phyloP scores from a whole-genome alignment of 1,140 invertebrate species.

The Heliconius hermathena region DNA sequence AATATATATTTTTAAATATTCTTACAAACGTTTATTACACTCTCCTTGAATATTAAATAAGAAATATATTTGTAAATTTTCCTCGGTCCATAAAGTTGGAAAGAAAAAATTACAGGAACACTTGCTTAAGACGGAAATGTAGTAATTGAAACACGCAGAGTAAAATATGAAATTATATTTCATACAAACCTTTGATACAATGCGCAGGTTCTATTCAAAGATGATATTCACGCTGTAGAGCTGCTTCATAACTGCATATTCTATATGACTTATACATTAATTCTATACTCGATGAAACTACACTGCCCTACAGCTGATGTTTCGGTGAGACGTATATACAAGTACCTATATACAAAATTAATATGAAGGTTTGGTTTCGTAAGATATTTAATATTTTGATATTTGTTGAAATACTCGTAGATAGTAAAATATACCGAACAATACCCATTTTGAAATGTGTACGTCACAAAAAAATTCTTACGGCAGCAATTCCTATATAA shows the following conservation, averaged over 20 bases:
- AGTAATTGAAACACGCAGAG: background rate
- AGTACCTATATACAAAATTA: background rate
- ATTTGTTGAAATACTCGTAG: no score
- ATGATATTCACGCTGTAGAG: background rate
- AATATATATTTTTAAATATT: background rate
- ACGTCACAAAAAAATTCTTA: no score
- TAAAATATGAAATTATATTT: background rate
- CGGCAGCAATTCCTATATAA: no score
- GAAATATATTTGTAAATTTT: background rate
- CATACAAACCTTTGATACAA: background rate
- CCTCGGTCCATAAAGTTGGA: background rate
- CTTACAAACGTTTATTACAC: background rate
- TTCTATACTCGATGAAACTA: background rate
- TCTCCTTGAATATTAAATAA: constrained; percentile 2
- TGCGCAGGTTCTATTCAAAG: constrained; percentile 5
- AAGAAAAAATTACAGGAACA: constrained; percentile 11
- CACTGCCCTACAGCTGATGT: background rate
- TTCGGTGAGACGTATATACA: background rate
- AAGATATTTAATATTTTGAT: no score
- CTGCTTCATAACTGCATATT: background rate
- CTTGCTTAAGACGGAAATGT: background rate
- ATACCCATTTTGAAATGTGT: no score
- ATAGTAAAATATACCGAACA: no score
- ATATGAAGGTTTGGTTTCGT: no score
- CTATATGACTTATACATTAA: background rate